Evolutionary conservation across 2,888 invertebrate species (phyloP).

Genomic region (Scotopteryx bipunctaria): DNA sequence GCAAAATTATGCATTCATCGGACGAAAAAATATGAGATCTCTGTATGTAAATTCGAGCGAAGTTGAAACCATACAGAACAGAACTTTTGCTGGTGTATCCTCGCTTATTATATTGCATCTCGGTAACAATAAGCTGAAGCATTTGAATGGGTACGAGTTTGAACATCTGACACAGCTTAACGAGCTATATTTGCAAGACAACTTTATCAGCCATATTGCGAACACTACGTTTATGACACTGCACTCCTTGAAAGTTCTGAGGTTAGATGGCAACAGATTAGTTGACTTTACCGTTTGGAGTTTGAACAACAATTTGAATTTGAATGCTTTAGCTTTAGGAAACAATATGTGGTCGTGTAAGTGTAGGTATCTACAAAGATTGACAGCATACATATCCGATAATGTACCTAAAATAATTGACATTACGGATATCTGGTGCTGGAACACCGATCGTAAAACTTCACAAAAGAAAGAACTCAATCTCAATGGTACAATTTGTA

Average conservation of each 20-base stretch:
- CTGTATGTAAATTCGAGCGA: conserved; percentile 93
- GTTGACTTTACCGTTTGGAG: conserved; percentile 91
- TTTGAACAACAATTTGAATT: conserved; percentile 84
- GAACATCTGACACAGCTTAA: conserved; percentile 90
- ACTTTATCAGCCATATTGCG: conserved; percentile 89
- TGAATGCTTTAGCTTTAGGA: conserved; percentile 89
- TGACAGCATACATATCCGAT: conserved; percentile 91
- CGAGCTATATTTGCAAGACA: conserved; percentile 94
- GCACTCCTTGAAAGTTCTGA: conserved; percentile 88
- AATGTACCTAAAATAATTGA: conserved; percentile 90
- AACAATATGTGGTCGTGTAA: conserved; percentile 96
- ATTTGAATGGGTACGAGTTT: conserved; percentile 92
- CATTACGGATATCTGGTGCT: conserved; percentile 89
- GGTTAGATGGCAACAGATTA: conserved; percentile 92
- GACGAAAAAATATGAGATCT: conserved; percentile 93
- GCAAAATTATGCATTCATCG: conserved; percentile 94
- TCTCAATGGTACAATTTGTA: conserved; percentile 92
- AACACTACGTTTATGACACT: conserved; percentile 91
- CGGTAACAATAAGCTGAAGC: conserved; percentile 91
- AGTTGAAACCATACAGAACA: conserved; percentile 92
- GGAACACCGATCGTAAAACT: conserved; percentile 86
- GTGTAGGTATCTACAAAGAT: conserved; percentile 92
- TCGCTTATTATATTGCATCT: conserved; percentile 91
- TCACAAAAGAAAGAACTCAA: conserved; percentile 90
- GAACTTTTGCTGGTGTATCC: conserved; percentile 93